Base-by-base conservation (phyloP, 2,888 invertebrate genomes). In the Drosophila subsilvestris region DNA sequence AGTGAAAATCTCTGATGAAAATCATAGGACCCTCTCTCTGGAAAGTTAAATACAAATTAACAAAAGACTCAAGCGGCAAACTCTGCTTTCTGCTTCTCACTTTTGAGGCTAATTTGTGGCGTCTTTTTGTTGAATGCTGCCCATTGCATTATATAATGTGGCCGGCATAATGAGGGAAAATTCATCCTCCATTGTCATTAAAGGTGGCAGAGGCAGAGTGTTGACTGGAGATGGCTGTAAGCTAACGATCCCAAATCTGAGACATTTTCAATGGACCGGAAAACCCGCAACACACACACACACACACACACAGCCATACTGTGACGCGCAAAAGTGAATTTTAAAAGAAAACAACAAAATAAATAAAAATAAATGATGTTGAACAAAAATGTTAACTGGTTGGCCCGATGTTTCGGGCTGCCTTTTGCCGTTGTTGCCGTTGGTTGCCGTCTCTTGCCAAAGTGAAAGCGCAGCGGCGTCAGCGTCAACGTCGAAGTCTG, bases 181-280 rank as follows among this genome's bases (percentile, higher is more conserved):
- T 87, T 54, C 58, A 37, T 37, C 14, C 37, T n/a, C 53, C 66
- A 45, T 59, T 76, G 72, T 68, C 77, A 86, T 86, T 81, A 83
- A 73, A 69, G 37, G 68, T 70, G 70, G 57, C 49, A 49, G 61
- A 58, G 25, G 55, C 53, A 54, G 10, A 10, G 47, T 20, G 10
- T 32, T 57, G n/a, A 18, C 22, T 48, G 32, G 17, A 7, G 51
- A 18, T 18, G 45, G 47, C 12, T 29, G 18, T 14, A 3, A 37
- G 44, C 32, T 49, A 22, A 48, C 47, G 29, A 27, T 32, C 25
- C 42, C 29, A 9, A 61, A 56, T 32, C 69, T 71, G 55, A 55
- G 60, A 66, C 65, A 68, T 71, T 87, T 87, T 87, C 88, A 87
- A 82, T 82, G 88, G 82, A 87, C 86, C 82, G 88, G 82, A 82